Conservation (phyloP, 2,888 invertebrate genomes). For the Eupithecia tripunctaria region DNA sequence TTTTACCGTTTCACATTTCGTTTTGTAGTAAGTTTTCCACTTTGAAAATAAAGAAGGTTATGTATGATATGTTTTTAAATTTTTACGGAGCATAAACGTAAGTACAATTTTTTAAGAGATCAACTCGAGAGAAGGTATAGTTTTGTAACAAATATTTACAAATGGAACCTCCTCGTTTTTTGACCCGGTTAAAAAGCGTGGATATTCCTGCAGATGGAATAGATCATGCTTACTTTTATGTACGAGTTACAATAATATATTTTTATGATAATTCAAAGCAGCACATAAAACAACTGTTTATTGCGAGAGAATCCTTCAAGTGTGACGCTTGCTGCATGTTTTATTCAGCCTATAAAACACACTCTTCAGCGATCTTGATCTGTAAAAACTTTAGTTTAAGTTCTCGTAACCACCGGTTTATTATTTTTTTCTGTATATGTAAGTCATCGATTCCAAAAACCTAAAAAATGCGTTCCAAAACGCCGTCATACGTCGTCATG, state of each 20-base stretch:
- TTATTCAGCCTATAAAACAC: conserved; percentile 19
- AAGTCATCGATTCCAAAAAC: background rate
- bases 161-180: background rate
- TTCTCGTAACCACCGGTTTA: background rate
- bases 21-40: background rate
- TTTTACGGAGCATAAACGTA: too few relatives aligned
- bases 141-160: too few relatives aligned
- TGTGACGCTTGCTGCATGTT: conserved; percentile 17
- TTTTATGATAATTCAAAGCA: conserved; percentile 29
- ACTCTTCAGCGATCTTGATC: background rate
- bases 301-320: conserved; percentile 18
- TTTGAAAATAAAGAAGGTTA: background rate
- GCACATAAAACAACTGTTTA: conserved; percentile 23
- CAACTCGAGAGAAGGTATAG: background rate
- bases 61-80: too few relatives aligned
- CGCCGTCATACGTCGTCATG: background rate
- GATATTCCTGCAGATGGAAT: background rate
- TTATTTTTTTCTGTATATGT: background rate
- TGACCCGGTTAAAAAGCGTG: background rate
- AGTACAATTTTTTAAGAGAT: background rate
- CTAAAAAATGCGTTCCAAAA: background rate
- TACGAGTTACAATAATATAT: conserved; percentile 23
- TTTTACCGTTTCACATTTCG: background rate
- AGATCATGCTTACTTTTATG: conserved; percentile 12
- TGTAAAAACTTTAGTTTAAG: background rate